A percentile compares a stretch with the other conserved stretches of the same genome.
These are phyloP conservation scores for Pempheris klunzingeri DNA, from an alignment of 2,797 vertebrate genomes.

Conservation along the genomic window DNA sequence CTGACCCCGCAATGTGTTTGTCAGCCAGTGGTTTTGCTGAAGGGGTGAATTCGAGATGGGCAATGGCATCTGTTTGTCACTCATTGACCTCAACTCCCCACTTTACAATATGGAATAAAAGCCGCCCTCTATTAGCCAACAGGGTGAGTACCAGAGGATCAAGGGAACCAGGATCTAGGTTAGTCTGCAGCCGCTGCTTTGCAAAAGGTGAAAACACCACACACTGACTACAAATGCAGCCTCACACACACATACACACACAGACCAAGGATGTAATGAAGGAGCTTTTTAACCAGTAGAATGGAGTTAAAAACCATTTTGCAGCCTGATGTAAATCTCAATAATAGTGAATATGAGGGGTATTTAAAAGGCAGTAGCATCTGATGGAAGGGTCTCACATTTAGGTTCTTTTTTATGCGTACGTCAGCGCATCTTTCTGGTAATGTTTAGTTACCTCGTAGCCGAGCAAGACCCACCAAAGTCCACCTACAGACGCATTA, in stretches of 20 bases:
- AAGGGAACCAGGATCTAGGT: slow-evolving; percentile 30
- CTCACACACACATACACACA: slow-evolving; percentile 16
- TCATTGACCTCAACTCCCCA: slow-evolving; percentile 76
- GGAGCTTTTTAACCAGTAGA: slow-evolving; percentile 18
- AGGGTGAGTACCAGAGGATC: slow-evolving; percentile 30
- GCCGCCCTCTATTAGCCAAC: slow-evolving; percentile 67
- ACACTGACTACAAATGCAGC: slow-evolving; percentile 18
- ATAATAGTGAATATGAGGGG: not conserved
- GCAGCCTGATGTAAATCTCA: not conserved
- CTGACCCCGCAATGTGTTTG: slow-evolving; percentile 54
- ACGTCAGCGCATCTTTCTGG: not conserved
- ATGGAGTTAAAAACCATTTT: slow-evolving; percentile 4
- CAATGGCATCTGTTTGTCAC: slow-evolving; percentile 78
- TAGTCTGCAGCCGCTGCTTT: slow-evolving; percentile 33
- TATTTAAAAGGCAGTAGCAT: not conserved
- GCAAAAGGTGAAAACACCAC: slow-evolving; percentile 33
- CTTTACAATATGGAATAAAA: slow-evolving; percentile 84
- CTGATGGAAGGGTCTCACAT: not conserved
- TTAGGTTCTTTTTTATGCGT: not conserved
- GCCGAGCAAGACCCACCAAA: not conserved
- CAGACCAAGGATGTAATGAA: slow-evolving; percentile 14
- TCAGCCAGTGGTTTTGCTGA: slow-evolving; percentile 61
- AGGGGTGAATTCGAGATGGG: slow-evolving; percentile 67
- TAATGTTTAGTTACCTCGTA: slow-evolving; percentile 1
- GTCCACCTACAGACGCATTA: slow-evolving; percentile 73